phyloP scores from a whole-genome alignment of 2,888 invertebrate species.

The Synanthedon vespiformis region DNA sequence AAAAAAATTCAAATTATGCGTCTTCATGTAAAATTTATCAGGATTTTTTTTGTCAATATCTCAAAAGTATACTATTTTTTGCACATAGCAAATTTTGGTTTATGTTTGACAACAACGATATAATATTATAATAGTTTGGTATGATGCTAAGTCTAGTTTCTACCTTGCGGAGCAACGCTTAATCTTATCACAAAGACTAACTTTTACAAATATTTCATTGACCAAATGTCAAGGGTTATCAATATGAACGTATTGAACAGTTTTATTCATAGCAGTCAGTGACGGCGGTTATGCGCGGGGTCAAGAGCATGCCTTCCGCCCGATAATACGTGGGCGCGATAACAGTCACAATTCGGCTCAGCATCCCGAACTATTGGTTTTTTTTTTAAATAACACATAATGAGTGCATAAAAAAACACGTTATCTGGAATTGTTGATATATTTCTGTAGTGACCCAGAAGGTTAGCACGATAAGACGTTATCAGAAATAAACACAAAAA shows the following conservation, averaged over 20 bases:
- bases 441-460: background rate
- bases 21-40: no score
- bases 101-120: no score
- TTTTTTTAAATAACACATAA: constrained; percentile 30
- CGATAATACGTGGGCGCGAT: constrained; percentile 34
- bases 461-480: background rate
- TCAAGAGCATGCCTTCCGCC: constrained; percentile 66
- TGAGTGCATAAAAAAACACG: background rate
- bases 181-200: no score
- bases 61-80: no score
- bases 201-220: background rate
- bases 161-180: no score
- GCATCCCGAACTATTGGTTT: constrained; percentile 33
- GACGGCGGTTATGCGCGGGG: constrained; percentile 33
- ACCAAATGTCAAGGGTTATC: background rate
- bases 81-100: no score
- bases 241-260: background rate
- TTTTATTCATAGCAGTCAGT: background rate
- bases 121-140: no score
- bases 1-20: no score
- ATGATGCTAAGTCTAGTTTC: no score
- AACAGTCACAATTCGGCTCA: constrained; percentile 33
- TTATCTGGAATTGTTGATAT: background rate
- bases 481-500: background rate
- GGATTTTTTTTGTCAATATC: no score